Evolutionary conservation across 2,888 invertebrate genomes (phyloP).

Genomic region (Ypsolopha scabrella): DNA sequence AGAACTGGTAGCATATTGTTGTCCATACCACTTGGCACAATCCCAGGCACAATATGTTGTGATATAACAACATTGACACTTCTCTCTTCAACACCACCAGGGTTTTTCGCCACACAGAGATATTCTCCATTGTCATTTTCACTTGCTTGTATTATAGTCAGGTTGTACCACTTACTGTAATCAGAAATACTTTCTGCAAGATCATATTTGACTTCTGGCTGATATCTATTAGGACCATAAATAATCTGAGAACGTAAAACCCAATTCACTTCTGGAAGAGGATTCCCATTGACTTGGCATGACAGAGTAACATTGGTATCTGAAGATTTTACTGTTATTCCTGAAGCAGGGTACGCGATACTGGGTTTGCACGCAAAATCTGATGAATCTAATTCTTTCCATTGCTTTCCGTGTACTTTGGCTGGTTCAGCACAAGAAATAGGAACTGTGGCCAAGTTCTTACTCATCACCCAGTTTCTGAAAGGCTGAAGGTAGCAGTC

Average conservation of each 20-base stretch:
- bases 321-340: conserved; percentile 71
- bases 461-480: conserved; percentile 79
- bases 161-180: conserved; percentile 73
- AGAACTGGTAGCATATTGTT: conserved; percentile 67
- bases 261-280: conserved; percentile 83
- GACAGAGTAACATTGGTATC: conserved; percentile 78
- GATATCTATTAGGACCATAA: conserved; percentile 61
- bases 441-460: conserved; percentile 80
- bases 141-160: conserved; percentile 75
- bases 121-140: conserved; percentile 79
- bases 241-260: conserved; percentile 74
- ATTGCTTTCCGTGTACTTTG: conserved; percentile 75
- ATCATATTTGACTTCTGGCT: conserved; percentile 60
- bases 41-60: conserved; percentile 37
- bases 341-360: conserved; percentile 74
- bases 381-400: conserved; percentile 77
- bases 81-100: conserved; percentile 82
- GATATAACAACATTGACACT: conserved; percentile 75
- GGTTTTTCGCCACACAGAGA: conserved; percentile 84
- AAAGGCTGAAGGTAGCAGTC: conserved; percentile 86
- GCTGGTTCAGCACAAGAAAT: conserved; percentile 81
- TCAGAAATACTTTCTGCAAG: conserved; percentile 39
- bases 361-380: conserved; percentile 88
- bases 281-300: conserved; percentile 82
- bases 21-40: conserved; percentile 63